Evolutionary conservation across 92 coral and sea anemone genomes (phyloP).

Genomic region (Palythoa caribaeorum): DNA sequence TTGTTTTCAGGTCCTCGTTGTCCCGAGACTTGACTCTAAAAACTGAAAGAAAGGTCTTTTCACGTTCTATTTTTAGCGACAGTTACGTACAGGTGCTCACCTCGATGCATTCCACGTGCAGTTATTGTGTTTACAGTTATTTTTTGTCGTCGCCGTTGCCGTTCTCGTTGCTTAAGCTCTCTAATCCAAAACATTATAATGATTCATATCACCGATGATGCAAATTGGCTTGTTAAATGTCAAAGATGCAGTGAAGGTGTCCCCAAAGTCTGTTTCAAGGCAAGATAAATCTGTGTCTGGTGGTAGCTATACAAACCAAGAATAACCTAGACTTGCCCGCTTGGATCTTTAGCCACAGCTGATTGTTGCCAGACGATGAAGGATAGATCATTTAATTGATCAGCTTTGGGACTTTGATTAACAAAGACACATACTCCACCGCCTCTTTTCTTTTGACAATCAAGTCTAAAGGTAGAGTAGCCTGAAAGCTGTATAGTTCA

Average conservation of each 20-base stretch:
- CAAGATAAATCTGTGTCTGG: background rate
- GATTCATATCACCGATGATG: slow-evolving; percentile 17
- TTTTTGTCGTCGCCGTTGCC: too few species aligned
- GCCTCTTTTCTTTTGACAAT: background rate
- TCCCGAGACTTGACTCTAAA: too few species aligned
- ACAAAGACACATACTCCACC: background rate
- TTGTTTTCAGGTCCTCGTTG: too few species aligned
- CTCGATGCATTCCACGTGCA: too few species aligned
- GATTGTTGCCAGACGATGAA: background rate
- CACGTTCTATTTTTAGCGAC: too few species aligned
- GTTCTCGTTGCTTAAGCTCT: too few species aligned
- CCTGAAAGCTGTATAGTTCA: background rate
- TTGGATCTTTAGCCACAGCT: background rate
- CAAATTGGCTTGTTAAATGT: background rate
- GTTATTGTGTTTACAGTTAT: too few species aligned
- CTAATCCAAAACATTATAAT: slow-evolving; percentile 7
- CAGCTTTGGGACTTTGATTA: background rate
- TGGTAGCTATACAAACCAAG: background rate
- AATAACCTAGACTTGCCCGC: too few species aligned
- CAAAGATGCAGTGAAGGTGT: background rate
- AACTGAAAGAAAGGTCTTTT: too few species aligned
- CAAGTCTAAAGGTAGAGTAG: background rate
- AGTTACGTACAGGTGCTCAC: too few species aligned
- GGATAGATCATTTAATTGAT: too few species aligned
- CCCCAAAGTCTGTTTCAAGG: background rate